phyloP scores from a whole-genome alignment of 2,113 vertebrate genomes.

The Dasyurus viverrinus region DNA sequence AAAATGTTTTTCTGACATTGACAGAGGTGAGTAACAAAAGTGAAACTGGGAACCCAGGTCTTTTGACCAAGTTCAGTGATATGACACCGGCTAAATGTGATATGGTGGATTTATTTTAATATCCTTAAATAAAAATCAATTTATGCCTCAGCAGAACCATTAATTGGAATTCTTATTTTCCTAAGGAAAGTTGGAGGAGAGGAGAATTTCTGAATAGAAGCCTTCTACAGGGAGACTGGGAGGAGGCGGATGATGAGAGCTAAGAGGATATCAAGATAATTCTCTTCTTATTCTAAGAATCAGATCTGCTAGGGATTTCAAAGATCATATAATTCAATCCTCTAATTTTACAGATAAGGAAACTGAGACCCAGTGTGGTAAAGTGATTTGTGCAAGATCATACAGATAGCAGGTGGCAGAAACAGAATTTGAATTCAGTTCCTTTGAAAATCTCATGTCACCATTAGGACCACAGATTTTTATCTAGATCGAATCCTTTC shows the following conservation, averaged over 20 bases:
- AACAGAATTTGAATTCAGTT: not conserved
- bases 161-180: not conserved
- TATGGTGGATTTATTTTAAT: not conserved
- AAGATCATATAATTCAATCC: not conserved
- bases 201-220: not conserved
- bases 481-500: not conserved
- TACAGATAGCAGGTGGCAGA: not conserved
- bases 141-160: not conserved
- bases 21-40: not conserved
- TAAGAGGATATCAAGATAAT: not conserved
- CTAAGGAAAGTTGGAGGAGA: not conserved
- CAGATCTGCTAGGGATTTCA: not conserved
- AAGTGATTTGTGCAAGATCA: not conserved
- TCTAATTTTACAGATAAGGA: not conserved
- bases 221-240: not conserved
- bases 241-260: not conserved
- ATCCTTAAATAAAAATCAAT: not conserved
- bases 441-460: not conserved
- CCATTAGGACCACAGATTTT: not conserved
- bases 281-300: not conserved
- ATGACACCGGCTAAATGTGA: not conserved
- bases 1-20: not conserved
- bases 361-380: not conserved
- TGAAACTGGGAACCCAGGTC: not conserved
- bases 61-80: not conserved